Conservation (phyloP, 1,140 invertebrate species). For the Pseudomyrmex concolor region DNA sequence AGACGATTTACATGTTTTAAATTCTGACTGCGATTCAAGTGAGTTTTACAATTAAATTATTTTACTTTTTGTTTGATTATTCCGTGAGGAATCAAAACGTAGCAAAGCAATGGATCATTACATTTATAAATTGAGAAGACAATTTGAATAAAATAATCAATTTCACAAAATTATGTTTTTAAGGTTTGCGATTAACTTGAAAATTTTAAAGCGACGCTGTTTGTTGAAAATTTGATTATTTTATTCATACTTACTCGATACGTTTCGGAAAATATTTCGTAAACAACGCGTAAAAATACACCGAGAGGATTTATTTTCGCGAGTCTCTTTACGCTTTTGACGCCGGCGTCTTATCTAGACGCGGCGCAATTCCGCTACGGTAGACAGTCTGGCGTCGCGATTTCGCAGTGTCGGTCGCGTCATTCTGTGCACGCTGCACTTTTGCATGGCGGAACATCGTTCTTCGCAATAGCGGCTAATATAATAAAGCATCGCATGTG, state of each 20-base stretch:
- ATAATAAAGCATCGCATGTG: slow-evolving; percentile 42
- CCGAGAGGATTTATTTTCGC: slow-evolving; percentile 37
- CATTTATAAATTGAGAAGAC: no score
- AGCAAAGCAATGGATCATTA: no score
- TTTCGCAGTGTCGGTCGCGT: slow-evolving; percentile 17
- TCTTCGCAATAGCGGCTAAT: neutral
- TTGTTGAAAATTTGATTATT: neutral
- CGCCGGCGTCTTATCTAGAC: slow-evolving; percentile 34
- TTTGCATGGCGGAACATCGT: slow-evolving; percentile 13
- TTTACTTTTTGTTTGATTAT: no score
- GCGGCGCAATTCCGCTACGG: slow-evolving; percentile 23
- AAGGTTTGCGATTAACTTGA: neutral
- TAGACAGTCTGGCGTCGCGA: slow-evolving; percentile 43
- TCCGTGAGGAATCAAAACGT: no score
- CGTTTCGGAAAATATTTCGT: slow-evolving; percentile 8
- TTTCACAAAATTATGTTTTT: no score
- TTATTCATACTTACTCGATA: neutral
- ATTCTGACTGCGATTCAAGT: neutral
- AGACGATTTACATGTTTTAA: neutral
- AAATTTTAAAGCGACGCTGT: neutral
- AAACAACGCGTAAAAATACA: slow-evolving; percentile 19
- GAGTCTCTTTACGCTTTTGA: slow-evolving; percentile 14
- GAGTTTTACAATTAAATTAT: no score
- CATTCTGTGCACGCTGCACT: neutral
- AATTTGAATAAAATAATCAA: neutral